Percentiles rank a stretch among this genome's conserved stretches.
Evolutionary conservation across 2,113 vertebrate genomes (phyloP).

Genomic region (Myiozetetes cayanensis): DNA sequence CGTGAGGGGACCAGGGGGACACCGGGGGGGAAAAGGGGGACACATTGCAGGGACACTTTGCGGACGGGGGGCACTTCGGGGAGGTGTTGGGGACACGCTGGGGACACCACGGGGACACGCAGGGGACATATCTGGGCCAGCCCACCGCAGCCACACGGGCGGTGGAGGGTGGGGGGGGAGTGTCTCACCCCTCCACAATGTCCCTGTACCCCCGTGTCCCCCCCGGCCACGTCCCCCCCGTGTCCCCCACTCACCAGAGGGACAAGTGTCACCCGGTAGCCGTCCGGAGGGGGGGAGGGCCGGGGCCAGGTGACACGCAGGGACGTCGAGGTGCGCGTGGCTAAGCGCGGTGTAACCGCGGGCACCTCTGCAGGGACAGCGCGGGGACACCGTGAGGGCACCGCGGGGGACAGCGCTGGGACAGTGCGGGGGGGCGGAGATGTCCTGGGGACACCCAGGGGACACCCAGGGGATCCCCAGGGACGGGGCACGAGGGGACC

Average conservation of each 20-base stretch:
- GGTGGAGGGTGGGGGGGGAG: too few species aligned
- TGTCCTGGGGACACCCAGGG: background rate
- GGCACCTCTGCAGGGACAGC: background rate
- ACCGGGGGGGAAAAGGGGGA: background rate
- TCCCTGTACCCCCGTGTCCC: background rate
- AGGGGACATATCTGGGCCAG: background rate
- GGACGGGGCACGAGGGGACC: background rate
- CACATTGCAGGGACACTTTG: background rate
- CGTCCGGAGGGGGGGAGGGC: background rate
- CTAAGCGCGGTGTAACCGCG: background rate
- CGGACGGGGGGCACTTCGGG: background rate
- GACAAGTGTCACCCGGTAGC: background rate
- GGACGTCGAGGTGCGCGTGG: background rate
- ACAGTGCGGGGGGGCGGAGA: background rate
- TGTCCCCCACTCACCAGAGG: background rate
- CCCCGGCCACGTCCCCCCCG: background rate
- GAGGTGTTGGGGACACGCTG: background rate
- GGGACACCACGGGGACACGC: fast-evolving
- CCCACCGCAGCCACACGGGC: background rate
- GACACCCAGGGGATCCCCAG: background rate
- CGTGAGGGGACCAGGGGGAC: background rate
- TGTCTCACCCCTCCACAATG: background rate
- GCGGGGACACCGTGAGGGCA: background rate
- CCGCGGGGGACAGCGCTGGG: background rate
- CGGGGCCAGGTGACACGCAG: background rate